These are phyloP conservation scores for Sympetrum striolatum DNA, from an alignment of 2,888 invertebrate species.

Conservation along the genomic window DNA sequence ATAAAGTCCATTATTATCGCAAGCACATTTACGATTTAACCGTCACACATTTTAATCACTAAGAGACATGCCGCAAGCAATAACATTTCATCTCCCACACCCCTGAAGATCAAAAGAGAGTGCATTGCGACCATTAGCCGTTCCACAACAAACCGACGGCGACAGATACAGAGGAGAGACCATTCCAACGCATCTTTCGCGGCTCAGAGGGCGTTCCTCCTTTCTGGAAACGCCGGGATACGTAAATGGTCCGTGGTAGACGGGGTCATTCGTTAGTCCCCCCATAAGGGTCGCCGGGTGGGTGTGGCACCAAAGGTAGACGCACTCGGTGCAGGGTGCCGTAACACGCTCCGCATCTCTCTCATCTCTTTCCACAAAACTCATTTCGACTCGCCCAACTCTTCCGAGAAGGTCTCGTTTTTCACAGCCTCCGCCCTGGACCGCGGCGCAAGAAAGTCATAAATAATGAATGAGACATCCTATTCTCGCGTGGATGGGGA, in stretches of 20 bases:
- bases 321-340: neutral
- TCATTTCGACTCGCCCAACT: neutral
- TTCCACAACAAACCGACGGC: no score
- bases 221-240: neutral
- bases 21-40: no score
- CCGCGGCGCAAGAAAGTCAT: conserved; percentile 1
- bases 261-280: neutral
- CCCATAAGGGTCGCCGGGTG: neutral
- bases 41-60: neutral
- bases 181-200: neutral
- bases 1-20: no score
- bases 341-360: neutral
- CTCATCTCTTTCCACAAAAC: neutral
- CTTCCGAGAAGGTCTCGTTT: conserved; percentile 38
- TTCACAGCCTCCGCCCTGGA: conserved; percentile 9
- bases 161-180: neutral
- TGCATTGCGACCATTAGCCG: no score
- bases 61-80: neutral
- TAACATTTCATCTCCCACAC: no score
- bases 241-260: neutral
- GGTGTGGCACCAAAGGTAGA: neutral
- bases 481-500: neutral
- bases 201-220: neutral
- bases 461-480: conserved; percentile 34
- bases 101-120: no score